These are phyloP conservation scores for Coracopsis vasa DNA, from an alignment of 2,113 vertebrate species.

Conservation along the genomic window DNA sequence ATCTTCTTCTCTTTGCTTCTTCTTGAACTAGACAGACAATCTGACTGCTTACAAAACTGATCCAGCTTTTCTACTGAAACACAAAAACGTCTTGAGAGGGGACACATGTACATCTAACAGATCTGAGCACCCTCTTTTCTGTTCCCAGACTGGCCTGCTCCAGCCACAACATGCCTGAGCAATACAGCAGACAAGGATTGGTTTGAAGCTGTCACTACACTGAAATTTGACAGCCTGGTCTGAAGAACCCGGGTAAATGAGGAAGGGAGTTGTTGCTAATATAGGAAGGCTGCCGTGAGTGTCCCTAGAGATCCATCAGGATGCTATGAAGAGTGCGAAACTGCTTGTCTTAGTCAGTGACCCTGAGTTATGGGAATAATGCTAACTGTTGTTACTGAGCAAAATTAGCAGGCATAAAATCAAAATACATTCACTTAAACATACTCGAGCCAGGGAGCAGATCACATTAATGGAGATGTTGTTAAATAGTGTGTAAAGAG, in stretches of 20 bases:
- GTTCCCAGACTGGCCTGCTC: neutral
- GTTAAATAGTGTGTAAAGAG: neutral
- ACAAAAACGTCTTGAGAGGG: neutral
- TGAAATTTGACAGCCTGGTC: neutral
- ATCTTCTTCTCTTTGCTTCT: neutral
- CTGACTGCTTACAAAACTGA: neutral
- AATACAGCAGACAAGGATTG: neutral
- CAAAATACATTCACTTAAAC: neutral
- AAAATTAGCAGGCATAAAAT: neutral
- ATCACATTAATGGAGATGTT: neutral
- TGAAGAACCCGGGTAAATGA: neutral
- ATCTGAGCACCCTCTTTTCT: neutral
- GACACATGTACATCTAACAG: neutral
- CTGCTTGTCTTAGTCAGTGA: neutral
- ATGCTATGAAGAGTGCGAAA: neutral
- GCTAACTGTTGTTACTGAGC: neutral
- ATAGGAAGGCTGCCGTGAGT: neutral
- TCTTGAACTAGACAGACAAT: neutral
- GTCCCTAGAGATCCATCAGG: neutral
- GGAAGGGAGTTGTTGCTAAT: neutral
- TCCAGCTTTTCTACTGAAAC: neutral
- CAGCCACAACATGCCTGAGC: rapidly evolving
- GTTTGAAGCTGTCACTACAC: neutral
- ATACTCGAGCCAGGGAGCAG: neutral
- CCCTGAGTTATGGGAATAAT: neutral